Base-by-base conservation (phyloP, 2,888 invertebrate species). In the Lithophane socia region DNA sequence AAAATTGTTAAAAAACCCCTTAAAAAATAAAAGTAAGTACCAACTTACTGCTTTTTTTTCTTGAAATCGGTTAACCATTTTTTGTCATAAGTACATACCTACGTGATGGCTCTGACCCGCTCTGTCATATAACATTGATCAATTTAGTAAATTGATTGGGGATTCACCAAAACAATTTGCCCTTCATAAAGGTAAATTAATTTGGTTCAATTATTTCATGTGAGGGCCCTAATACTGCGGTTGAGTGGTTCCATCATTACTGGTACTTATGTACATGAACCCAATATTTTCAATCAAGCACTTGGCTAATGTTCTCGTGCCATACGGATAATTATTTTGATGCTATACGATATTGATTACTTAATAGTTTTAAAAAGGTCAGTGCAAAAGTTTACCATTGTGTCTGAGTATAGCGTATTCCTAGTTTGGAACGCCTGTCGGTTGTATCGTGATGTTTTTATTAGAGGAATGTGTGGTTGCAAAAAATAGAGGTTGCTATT, bases 81-180 rank as follows among this genome's bases (percentile, higher is more conserved):
- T 78, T 74, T 78, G n/a, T 67, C n/a, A 49, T 42, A 56, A n/a
- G 49, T 29, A 56, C 3, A 0, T 80, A 56, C 63, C 63, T 76
- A 72, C 64, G 67, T 69, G 75, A 68, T 76, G 71, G 37, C 37
- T 37, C 37, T 37, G 37, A 37, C 37, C 84, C 81, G 83, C 76
- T 80, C 78, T 77, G 72, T 82, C 81, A 83, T 91, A 90, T 89
- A 90, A 90, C 87, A 87, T 87, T 90, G 90, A 92, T 93, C 94
- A 94, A 95, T 96, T 95, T 95, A 90, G 88, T 92, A 95, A 95
- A 95, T 95, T 95, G 95, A 95, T 94, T 93, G 93, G 95, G 94
- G 94, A 94, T 93, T 93, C 92, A 93, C 93, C 93, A 91, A 92
- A 94, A 93, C 94, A 94, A 94, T 95, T 95, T 94, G 90, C 94